Conservation (phyloP, 2,888 invertebrate genomes). For the Prosopocoilus inquinatus region DNA sequence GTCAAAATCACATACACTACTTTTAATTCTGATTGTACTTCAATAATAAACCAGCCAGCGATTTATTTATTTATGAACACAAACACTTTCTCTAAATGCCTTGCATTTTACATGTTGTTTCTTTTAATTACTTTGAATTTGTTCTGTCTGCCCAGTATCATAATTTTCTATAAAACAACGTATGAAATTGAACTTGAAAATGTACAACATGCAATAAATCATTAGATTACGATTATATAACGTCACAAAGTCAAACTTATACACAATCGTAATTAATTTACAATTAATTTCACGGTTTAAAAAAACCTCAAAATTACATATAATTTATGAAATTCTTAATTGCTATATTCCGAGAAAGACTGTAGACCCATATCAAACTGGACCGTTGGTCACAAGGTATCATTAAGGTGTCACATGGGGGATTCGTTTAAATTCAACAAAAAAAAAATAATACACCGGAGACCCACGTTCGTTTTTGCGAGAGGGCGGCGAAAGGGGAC, state of each 20-base stretch:
- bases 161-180: no score
- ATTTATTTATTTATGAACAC: no score
- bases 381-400: conserved; percentile 41
- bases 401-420: conserved; percentile 44
- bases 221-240: neutral
- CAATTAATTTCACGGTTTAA: conserved; percentile 36
- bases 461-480: no score
- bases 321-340: conserved; percentile 47
- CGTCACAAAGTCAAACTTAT: neutral
- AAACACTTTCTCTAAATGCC: no score
- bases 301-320: conserved; percentile 41
- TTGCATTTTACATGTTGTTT: no score
- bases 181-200: neutral
- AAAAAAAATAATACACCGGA: neutral
- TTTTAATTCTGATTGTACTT: no score
- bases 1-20: no score
- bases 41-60: no score
- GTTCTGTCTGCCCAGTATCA: no score
- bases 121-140: no score
- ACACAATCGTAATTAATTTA: conserved; percentile 38
- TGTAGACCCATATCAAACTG: conserved; percentile 45
- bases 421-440: conserved; percentile 15
- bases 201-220: neutral
- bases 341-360: conserved; percentile 44
- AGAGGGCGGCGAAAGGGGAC: no score